A percentile compares a stretch with the other conserved stretches of the same genome.
Conservation (phyloP, 1,140 invertebrate species). For the Wasmannia auropunctata region DNA sequence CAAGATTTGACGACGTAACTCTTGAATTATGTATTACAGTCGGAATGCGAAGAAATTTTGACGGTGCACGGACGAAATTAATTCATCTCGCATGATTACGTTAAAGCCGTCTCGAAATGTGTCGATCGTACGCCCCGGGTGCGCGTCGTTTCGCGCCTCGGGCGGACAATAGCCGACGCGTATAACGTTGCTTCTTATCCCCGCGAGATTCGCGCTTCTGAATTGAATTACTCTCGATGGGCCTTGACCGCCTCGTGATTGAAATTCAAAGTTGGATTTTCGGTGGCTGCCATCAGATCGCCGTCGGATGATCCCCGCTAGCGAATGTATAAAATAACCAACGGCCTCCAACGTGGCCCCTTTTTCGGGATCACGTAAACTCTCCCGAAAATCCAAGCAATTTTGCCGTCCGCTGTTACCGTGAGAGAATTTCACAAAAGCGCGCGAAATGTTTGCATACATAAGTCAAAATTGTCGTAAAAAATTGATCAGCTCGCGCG, state of each 20-base stretch:
- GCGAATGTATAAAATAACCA: constrained; percentile 80
- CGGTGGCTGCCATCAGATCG: constrained; percentile 74
- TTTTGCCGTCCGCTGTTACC: neutral
- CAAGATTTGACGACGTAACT: neutral
- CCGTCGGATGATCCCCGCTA: constrained; percentile 61
- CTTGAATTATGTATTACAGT: neutral
- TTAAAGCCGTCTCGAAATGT: neutral
- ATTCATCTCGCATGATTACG: neutral
- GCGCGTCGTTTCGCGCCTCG: neutral
- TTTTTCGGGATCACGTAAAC: constrained; percentile 47
- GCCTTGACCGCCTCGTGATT: constrained; percentile 76
- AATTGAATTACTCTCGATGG: constrained; percentile 52
- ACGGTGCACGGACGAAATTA: neutral
- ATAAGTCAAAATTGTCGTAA: neutral
- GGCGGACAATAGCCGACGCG: neutral
- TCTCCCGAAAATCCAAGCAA: neutral
- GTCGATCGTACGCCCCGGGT: neutral
- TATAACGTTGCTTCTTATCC: constrained; percentile 3
- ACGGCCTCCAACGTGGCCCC: constrained; percentile 67
- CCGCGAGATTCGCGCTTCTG: constrained; percentile 16
- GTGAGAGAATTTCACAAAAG: no score
- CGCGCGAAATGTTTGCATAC: neutral
- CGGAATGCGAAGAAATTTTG: neutral
- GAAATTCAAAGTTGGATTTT: constrained; percentile 80
- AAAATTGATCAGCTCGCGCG: neutral